Evolutionary conservation across 1,140 invertebrate species (phyloP), one percentile per base, ranked within the genome.

Genomic region (Grapholita molesta): DNA sequence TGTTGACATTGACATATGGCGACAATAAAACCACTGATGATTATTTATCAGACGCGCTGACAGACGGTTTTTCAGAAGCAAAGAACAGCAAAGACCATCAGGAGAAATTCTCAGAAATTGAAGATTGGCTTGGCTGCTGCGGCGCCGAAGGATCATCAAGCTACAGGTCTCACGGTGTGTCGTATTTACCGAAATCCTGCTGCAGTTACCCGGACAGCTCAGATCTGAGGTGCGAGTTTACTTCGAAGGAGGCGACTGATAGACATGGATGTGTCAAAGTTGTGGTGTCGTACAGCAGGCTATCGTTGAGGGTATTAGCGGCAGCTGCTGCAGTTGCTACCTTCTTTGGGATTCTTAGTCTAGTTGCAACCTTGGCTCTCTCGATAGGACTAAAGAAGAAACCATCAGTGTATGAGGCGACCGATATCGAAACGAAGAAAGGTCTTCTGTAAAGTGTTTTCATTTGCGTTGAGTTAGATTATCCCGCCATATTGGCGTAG

Each of bases 51-150:
- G 67, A 57, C 1, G 35, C 67, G 11, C 33, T 74, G 0, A 18
- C 28, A 1, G 67, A 71, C 23, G 72, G 64, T 2, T 53, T 64
- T 6, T 30, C 32, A 2, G 33, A 71, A 52, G 55, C 68, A 15
- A 64, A 53, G 8, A 6, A 23, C 0, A 32, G 65, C n/a, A n/a
- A 33, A 7, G 55, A 64, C 8, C 52, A 69, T 3, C 15, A 23
- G 0, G 35, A 38, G 1, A 64, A 33, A 12, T 74, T 74, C 28
- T 38, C 64, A 3, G 24, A 61, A 2, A 55, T 74, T 2, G 72
- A 74, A 28, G 53, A 18, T n/a, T 53, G 65, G 24, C 55, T 69
- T 1, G 48, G 55, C 18, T 74, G 72, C 38, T 74, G 72, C 8
- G 72, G 72, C 0, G 55, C 33, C 4, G 48, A 64, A 32, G 65